Percentiles rank a stretch among this genome's conserved stretches.
Evolutionary conservation across 2,113 vertebrate species (phyloP).

Genomic region (Collichthys lucidus): DNA sequence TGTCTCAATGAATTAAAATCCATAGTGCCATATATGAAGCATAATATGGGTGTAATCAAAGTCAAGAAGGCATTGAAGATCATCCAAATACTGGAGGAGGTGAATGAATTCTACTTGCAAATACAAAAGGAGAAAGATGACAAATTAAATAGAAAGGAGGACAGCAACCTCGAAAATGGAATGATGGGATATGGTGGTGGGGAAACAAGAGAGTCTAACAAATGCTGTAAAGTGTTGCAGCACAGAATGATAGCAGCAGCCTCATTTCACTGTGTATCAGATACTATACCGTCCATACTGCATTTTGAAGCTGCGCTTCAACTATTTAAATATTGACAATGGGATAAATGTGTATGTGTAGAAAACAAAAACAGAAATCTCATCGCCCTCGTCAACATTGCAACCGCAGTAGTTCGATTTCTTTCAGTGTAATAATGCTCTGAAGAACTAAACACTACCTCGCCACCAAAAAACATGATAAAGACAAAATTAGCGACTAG

Average conservation of each 20-base stretch:
- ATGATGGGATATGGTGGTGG: background rate
- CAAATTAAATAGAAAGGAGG: background rate
- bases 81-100: background rate
- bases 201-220: background rate
- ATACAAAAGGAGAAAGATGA: background rate
- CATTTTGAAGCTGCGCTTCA: background rate
- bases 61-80: slow-evolving; percentile 2
- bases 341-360: background rate
- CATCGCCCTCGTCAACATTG: too few species aligned
- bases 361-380: too few species aligned
- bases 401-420: background rate
- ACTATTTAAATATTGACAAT: background rate
- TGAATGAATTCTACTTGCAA: background rate
- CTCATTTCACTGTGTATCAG: background rate
- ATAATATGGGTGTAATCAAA: slow-evolving; percentile 6
- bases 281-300: background rate
- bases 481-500: background rate
- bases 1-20: slow-evolving; percentile 18
- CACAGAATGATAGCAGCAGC: background rate
- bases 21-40: background rate
- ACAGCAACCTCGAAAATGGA: background rate
- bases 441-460: background rate
- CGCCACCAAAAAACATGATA: too few species aligned
- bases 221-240: too few species aligned
- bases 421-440: background rate